Conservation (phyloP, 1,140 invertebrate species). For the Papilio xuthus region DNA sequence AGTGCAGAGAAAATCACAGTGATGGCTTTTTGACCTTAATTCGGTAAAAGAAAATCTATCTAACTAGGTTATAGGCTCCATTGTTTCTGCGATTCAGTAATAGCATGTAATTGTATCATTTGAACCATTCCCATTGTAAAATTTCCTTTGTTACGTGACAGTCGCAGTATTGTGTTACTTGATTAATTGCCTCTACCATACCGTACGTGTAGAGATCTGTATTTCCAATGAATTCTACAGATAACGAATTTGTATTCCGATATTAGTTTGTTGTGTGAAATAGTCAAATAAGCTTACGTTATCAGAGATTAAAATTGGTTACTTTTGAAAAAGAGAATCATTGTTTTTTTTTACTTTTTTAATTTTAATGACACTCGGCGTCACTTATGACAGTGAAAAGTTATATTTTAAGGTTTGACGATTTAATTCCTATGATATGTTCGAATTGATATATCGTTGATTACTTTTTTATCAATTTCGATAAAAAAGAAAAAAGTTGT, state of each 20-base stretch:
- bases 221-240: not conserved
- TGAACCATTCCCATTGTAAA: constrained; percentile 9
- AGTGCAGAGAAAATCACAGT: no score
- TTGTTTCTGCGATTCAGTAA: constrained; percentile 3
- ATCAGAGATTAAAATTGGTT: not conserved
- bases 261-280: not conserved
- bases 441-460: no score
- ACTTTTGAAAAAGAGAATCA: no score
- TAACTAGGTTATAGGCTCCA: not conserved
- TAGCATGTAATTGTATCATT: constrained; percentile 19
- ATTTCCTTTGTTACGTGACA: constrained; percentile 14
- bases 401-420: no score
- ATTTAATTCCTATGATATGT: no score
- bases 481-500: no score
- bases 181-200: constrained; percentile 8
- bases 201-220: not conserved
- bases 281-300: not conserved
- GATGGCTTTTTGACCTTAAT: constrained; percentile 1
- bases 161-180: constrained; percentile 12
- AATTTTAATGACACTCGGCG: no score
- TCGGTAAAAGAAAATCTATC: not conserved
- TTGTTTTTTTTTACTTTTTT: no score
- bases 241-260: not conserved
- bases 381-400: no score
- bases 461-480: no score